Conservation (phyloP, 2,888 invertebrate genomes). For the Maniola hyperantus region DNA sequence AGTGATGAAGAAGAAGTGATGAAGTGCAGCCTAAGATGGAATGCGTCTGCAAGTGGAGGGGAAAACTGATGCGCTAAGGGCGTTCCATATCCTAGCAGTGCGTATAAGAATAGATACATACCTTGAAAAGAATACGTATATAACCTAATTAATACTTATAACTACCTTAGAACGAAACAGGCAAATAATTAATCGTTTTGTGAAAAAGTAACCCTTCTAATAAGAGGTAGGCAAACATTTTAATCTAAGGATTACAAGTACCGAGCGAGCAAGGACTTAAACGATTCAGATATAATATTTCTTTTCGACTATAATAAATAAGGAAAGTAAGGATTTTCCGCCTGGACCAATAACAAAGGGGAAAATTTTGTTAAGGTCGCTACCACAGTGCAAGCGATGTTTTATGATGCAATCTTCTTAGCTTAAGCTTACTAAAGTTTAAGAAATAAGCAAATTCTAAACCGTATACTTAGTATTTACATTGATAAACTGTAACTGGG, state of each 20-base stretch:
- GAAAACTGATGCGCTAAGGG: too few relatives aligned
- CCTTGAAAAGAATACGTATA: background rate
- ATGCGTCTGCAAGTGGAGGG: too few relatives aligned
- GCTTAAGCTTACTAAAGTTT: background rate
- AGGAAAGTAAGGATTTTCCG: conserved; percentile 68
- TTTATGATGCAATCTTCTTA: background rate
- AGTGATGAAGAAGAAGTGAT: too few relatives aligned
- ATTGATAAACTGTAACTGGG: too few relatives aligned
- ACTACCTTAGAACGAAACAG: conserved; percentile 17
- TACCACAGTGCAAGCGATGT: conserved; percentile 45
- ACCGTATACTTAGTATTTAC: background rate
- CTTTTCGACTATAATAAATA: conserved; percentile 77
- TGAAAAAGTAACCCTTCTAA: conserved; percentile 77
- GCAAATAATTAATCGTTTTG: conserved; percentile 34
- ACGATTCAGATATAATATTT: conserved; percentile 81
- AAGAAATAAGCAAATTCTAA: background rate
- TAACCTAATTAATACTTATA: background rate
- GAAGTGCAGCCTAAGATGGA: too few relatives aligned
- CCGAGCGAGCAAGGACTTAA: conserved; percentile 79
- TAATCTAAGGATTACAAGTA: conserved; percentile 78
- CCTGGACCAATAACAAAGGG: conserved; percentile 52
- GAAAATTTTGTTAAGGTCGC: conserved; percentile 43
- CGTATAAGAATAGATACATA: too few relatives aligned
- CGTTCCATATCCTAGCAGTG: too few relatives aligned
- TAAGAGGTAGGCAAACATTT: conserved; percentile 72